Base-by-base conservation (phyloP, 1,140 invertebrate genomes). In the Pogonognathellus flavescens region DNA sequence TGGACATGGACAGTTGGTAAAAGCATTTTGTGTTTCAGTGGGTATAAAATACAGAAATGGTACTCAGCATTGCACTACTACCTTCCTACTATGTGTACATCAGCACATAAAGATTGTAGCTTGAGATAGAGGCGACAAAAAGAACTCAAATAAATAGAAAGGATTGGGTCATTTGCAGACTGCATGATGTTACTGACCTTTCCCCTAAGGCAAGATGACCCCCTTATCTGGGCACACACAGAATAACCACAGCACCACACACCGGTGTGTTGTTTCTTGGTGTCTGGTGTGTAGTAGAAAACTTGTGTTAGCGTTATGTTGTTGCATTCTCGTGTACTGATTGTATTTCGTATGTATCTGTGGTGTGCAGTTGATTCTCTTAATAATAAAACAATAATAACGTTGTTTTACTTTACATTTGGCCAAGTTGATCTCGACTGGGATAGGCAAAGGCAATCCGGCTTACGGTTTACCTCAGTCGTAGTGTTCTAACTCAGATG, bases 101-200 rank as follows among this genome's bases (percentile, higher is more conserved):
- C 31, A 31, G 18, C 41, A n/a, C 14, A 31, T 13, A 70, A 41
- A 41, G 25, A 76, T 25, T 11, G 13, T 18, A 20, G 18, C 22
- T 7, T 22, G 66, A 31, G 31, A 25, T 14, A 49, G 60, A 22
- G 10, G 20, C n/a, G 76, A 52, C 14, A 52, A 25, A 31, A 52
- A n/a, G 25, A 80, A 20, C 25, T 41, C 25, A 80, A 80, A 41
- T 80, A 50, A 80, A 80, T 80, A 80, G n/a, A 70, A 81, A 81
- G 60, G 57, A 83, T 83, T 83, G 82, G 82, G 82, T 83, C 82
- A 83, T 62, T 83, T 83, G 31, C 22, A 41, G 10, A 66, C 50
- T 62, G 41, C 25, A 18, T 49, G 59, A 62, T 83, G 55, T 62
- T 53, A 50, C 82, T 57, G 82, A 83, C 82, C 82, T 83, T 83